A percentile compares a stretch with the other conserved stretches of the same genome.
phyloP scores from a whole-genome alignment of 2,888 invertebrate genomes.

The Ypsolopha sequella region DNA sequence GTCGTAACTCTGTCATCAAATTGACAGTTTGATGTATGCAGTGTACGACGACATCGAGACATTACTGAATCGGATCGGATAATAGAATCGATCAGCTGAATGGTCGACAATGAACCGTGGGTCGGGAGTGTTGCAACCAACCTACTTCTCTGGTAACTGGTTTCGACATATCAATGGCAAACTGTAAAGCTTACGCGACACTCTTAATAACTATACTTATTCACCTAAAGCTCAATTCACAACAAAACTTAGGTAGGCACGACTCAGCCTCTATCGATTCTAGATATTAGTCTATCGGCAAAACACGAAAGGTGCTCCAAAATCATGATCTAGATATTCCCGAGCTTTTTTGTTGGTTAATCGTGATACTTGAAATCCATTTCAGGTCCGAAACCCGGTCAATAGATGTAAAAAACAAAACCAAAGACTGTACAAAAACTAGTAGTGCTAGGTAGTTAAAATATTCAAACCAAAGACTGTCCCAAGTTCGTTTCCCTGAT shows the following conservation, averaged over 20 bases:
- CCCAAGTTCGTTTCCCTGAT: too few species aligned
- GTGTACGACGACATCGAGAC: conserved; percentile 15
- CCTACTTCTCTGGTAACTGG: conserved; percentile 29
- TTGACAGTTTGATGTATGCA: conserved; percentile 28
- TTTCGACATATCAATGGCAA: conserved; percentile 34
- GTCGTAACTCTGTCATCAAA: conserved; percentile 14
- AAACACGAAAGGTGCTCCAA: too few species aligned
- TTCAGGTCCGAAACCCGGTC: too few species aligned
- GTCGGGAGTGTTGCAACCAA: conserved; percentile 44
- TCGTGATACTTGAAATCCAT: too few species aligned
- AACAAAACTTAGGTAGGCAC: background rate
- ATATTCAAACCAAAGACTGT: too few species aligned
- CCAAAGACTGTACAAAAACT: too few species aligned
- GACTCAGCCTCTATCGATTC: background rate
- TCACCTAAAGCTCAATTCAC: conserved; percentile 8
- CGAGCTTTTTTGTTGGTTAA: too few species aligned
- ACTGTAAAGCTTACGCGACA: conserved; percentile 5
- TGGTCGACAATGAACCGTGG: conserved; percentile 52
- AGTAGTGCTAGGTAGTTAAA: too few species aligned
- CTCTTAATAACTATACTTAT: conserved; percentile 18
- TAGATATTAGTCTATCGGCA: too few species aligned
- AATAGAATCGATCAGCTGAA: conserved; percentile 42
- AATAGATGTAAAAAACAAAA: too few species aligned
- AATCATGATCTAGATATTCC: too few species aligned
- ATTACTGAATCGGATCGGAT: conserved; percentile 23